phyloP scores from a whole-genome alignment of 2,113 vertebrate species.

The Aspiorhynchus laticeps region DNA sequence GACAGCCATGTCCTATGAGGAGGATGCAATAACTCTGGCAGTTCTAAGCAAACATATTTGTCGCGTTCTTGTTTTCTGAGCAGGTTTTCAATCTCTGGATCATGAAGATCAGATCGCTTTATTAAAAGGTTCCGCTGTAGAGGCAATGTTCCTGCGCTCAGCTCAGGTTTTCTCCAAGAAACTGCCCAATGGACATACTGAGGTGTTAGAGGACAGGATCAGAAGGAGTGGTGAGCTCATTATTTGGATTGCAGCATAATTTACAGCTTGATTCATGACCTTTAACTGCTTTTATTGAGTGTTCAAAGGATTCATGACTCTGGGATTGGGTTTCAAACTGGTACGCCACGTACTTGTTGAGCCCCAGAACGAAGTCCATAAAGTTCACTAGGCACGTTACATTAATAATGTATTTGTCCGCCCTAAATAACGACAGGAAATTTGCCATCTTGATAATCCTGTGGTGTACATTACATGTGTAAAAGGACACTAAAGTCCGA shows the following conservation, averaged over 20 bases:
- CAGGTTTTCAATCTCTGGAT: constrained; percentile 93
- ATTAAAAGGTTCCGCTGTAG: constrained; percentile 95
- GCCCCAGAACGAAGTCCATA: not conserved
- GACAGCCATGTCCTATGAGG: not conserved
- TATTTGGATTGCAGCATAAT: not conserved
- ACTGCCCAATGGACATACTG: constrained; percentile 84
- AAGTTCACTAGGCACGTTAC: constrained; percentile 13
- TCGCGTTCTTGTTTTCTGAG: constrained; percentile 1
- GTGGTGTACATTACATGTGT: constrained; percentile 65
- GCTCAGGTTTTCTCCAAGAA: constrained; percentile 92
- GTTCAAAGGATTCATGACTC: not conserved
- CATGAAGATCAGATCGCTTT: constrained; percentile 98
- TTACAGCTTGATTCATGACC: not conserved
- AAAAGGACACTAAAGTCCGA: constrained; percentile 27
- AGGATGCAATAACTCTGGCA: not conserved
- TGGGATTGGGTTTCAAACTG: not conserved
- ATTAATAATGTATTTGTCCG: constrained; percentile 67
- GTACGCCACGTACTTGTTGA: not conserved
- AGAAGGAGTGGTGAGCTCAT: constrained; percentile 87
- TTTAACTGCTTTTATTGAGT: not conserved
- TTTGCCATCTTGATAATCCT: constrained; percentile 68
- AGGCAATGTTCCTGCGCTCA: constrained; percentile 97
- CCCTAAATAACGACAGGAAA: constrained; percentile 62
- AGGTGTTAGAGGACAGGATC: constrained; percentile 91
- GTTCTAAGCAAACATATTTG: not conserved